Conservation (phyloP, 2,888 invertebrate genomes). For the Amiota mariae region DNA sequence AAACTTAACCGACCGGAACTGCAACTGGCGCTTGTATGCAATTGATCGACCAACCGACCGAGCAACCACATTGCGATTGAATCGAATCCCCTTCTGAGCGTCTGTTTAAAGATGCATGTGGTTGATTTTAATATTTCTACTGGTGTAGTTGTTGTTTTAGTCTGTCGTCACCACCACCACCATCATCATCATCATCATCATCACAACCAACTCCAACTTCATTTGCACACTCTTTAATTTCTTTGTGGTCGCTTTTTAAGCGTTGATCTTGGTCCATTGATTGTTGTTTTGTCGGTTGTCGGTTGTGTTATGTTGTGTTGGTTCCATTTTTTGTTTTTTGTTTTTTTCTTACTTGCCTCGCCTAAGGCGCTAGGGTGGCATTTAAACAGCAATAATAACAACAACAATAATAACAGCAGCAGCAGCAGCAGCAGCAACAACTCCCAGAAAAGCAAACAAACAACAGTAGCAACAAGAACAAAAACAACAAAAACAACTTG, state of each 20-base stretch:
- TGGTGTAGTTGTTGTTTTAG: background rate
- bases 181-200: background rate
- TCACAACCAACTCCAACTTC: no score
- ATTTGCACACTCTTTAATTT: no score
- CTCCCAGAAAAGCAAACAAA: background rate
- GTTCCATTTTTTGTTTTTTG: background rate
- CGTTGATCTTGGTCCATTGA: background rate
- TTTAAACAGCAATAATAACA: background rate
- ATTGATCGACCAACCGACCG: background rate
- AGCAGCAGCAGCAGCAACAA: background rate
- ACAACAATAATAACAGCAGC: no score
- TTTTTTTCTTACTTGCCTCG: background rate
- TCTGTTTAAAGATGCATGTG: background rate
- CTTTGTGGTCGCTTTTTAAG: conserved; percentile 1
- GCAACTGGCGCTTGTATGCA: conserved; percentile 66
- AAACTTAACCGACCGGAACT: conserved; percentile 67
- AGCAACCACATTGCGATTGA: no score
- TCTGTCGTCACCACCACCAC: background rate
- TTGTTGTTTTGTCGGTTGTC: background rate
- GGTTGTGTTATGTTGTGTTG: background rate
- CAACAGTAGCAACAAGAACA: background rate
- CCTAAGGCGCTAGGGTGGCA: conserved; percentile 4
- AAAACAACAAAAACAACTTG: no score
- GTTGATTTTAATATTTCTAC: background rate
- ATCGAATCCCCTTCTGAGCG: background rate